Evolutionary conservation across 2,797 vertebrate genomes (phyloP), one percentile per base, ranked within the genome.

Genomic region (Tenualosa thibaudeaui): DNA sequence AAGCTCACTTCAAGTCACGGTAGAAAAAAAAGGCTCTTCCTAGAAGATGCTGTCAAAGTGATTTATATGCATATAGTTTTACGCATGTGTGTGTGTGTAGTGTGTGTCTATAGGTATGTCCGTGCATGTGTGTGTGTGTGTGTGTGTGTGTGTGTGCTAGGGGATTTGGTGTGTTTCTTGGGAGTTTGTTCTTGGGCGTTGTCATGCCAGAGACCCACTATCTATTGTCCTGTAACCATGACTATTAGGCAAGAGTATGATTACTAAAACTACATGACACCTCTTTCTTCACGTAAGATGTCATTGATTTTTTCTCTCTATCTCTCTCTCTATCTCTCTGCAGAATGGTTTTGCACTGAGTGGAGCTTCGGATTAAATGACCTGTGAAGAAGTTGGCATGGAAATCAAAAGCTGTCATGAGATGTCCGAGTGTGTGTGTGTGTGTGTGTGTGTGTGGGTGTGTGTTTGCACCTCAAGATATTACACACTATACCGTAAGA

Each of bases 1-100:
- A 43, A 88, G n/a, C 49, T 15, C 17, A 68, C 81, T 62, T 85
- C 50, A 87, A 86, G n/a, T 75, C 58, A 85, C 26, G 51, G 51
- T 82, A 31, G 19, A 31, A 31, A 43, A 43, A 40, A 71, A 68
- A 84, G 19, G 2, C 2, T 51, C 24, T 24, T 26, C 49, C 58
- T 83, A 82, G 81, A 86, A 22, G n/a, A 50, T 22, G 83, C 81
- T 26, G 62, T 71, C 81, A 24, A 19, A 6, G 37, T 37, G 68
- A 75, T 40, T 75, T 40, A 75, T 15, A 75, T 7, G 37, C 68
- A 19, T 37, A 75, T 75, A 40, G 31, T 40, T 75, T 75, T 19
- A 75, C 68, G 51, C 15, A 15, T 53, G 51, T 53, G 51, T 3
- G 3, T 15, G 13, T 53, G 51, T 53, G 51, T 15, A 2, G 31